Evolutionary conservation across 2,888 invertebrate species (phyloP), one percentile per base, ranked within the genome.

Genomic region (Lepidochitona cinerea): DNA sequence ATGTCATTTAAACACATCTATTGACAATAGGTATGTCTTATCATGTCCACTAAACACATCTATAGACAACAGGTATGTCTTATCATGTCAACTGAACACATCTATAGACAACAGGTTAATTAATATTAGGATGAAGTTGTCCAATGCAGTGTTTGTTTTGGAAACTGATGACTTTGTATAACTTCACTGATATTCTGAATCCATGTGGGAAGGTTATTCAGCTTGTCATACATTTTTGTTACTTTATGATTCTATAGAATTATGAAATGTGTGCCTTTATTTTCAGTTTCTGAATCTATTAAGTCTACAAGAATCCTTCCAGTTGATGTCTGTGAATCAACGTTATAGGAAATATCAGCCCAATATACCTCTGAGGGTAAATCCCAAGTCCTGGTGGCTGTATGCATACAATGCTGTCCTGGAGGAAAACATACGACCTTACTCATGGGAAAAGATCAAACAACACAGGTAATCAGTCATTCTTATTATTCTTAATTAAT

Each of bases 321-420:
- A 89, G 76, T 79, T 94, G 84, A 94, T 95, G 90, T 92, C 93
- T 53, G 92, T 94, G 6, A 95, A 94, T 85, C 94, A 87, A 84
- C 93, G 93, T 84, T 94, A 93, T 88, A 93, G 94, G 5, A 93
- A 93, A 80, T 92, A 93, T 73, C 93, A 93, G 78, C 94, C 94
- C 0, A 92, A 92, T 0, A 91, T 92, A 0, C 92, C 92, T 0
- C 90, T 94, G 1, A 88, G 91, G 36, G 93, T 93, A 72, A 93
- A 94, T 85, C 91, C 92, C 0, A 92, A 92, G 80, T 92, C 92
- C 52, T 96, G 95, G 95, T 96, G 96, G 96, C 92, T 91, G 52
- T 96, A 96, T 88, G 94, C 94, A 0, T 94, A 93, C 87, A 93
- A 93, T 77, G 94, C 94, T 4, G 92, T 95, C 0, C 85, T 95